phyloP scores from a whole-genome alignment of 1,140 invertebrate genomes.

The Drosophila ogumai region DNA sequence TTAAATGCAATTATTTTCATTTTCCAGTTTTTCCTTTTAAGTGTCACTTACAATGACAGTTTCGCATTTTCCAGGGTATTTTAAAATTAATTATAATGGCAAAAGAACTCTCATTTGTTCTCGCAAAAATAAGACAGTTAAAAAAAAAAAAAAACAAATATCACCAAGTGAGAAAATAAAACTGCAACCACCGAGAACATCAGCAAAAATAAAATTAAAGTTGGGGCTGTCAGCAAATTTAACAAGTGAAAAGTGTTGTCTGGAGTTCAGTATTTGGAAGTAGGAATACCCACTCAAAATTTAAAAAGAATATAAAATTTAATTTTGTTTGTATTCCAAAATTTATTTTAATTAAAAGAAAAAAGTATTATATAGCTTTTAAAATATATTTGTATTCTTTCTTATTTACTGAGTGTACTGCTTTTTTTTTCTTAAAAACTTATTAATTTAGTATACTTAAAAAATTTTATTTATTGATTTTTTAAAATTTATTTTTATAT shows the following conservation, averaged over 20 bases:
- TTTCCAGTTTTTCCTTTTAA: slow-evolving; percentile 1
- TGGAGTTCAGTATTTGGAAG: not conserved
- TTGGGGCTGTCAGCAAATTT: slow-evolving; percentile 29
- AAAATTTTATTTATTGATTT: not conserved
- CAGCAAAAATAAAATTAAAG: slow-evolving; percentile 8
- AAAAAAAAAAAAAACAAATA: slow-evolving; percentile 28
- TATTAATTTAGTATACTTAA: not conserved
- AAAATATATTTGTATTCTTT: too few species aligned
- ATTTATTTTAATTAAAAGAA: not conserved
- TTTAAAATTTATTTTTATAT: not conserved
- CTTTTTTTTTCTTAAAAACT: too few species aligned
- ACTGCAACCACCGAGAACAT: slow-evolving; percentile 14
- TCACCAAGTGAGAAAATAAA: slow-evolving; percentile 48
- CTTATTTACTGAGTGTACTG: too few species aligned
- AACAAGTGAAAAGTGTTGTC: slow-evolving; percentile 2
- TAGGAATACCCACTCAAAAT: not conserved
- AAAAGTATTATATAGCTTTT: too few species aligned
- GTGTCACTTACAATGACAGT: slow-evolving; percentile 38
- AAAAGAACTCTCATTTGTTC: not conserved
- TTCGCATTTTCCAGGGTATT: slow-evolving; percentile 23
- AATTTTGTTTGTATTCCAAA: not conserved
- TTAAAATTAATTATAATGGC: slow-evolving; percentile 62
- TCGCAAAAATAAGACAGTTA: slow-evolving; percentile 2
- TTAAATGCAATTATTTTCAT: slow-evolving; percentile 10
- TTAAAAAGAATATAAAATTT: not conserved